Evolutionary conservation across 2,797 vertebrate species (phyloP), one percentile per base, ranked within the genome.

Genomic region (Clarias pachynema): DNA sequence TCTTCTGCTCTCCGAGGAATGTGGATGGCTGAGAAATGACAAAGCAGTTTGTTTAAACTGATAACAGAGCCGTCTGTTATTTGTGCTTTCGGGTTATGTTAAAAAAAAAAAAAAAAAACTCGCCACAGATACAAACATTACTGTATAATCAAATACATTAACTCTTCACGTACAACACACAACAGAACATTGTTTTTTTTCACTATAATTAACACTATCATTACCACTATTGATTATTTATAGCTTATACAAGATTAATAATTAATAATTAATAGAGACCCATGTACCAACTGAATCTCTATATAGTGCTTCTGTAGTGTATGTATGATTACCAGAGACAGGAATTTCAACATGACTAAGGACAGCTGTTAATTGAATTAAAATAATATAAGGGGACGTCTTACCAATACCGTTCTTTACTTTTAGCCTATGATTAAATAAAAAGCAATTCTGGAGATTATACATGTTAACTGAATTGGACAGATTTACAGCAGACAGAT

Each of bases 1-100:
- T 97, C 85, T 93, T 92, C 86, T 95, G 95, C 82, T 96, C 95
- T 73, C 96, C 86, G 1, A 16, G 37, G 59, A 56, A 44, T 31
- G 70, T 70, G n/a, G 56, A 62, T 1, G 66, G 85, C 89, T 90
- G 60, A 72, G 82, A 88, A 53, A 87, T 72, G 22, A 84, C 5
- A 57, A 63, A 65, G 57, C 20, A 22, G 20, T 22, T 65, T 0
- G 5, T 60, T 79, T 70, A 15, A 62, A 37, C 15, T n/a, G 53
- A 57, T 24, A 31, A 44, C 0, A 53, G 22, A 26, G 29, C 1
- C 0, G 26, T 26, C 5, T 8, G 40, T 62, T 44, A 79, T 63
- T 79, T n/a, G 40, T 3, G 1, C 5, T 63, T 57, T 24, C 12
- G 34, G 3, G 63, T 15, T 22, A 31, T 9, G 10, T 22, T 16